Evolutionary conservation across 2,113 vertebrate genomes (phyloP).

Genomic region (Chrysemys picta): DNA sequence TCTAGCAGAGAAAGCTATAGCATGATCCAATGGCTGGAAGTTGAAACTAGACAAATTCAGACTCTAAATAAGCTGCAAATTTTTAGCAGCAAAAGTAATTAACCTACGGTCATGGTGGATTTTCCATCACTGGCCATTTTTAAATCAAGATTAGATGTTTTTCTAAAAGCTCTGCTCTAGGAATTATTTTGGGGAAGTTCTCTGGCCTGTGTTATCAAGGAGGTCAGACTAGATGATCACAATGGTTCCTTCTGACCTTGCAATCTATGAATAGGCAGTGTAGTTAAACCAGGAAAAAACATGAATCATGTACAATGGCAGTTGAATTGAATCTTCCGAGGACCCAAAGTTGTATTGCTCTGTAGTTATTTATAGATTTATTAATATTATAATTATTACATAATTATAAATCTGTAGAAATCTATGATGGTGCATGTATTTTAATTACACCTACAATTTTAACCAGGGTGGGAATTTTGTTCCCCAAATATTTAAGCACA

Average conservation of each 20-base stretch:
- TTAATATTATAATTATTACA: slow-evolving; percentile 39
- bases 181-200: not conserved
- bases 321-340: slow-evolving; percentile 36
- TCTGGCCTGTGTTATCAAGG: not conserved
- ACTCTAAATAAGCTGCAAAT: not conserved
- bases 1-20: not conserved
- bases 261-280: not conserved
- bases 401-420: slow-evolving; percentile 56
- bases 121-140: not conserved
- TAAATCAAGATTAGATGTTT: not conserved
- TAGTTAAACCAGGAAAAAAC: not conserved
- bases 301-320: not conserved
- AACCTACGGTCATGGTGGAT: not conserved
- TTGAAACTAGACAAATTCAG: not conserved
- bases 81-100: not conserved
- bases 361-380: slow-evolving; percentile 41
- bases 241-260: not conserved
- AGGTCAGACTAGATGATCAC: not conserved
- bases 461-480: slow-evolving; percentile 46
- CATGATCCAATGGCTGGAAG: not conserved
- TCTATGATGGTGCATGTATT: not conserved
- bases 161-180: not conserved
- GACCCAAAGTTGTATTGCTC: not conserved
- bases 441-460: not conserved
- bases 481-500: slow-evolving; percentile 49